These are phyloP conservation scores for Pristionchus pacificus DNA, from an alignment of 1,140 invertebrate species.

Conservation along the genomic window DNA sequence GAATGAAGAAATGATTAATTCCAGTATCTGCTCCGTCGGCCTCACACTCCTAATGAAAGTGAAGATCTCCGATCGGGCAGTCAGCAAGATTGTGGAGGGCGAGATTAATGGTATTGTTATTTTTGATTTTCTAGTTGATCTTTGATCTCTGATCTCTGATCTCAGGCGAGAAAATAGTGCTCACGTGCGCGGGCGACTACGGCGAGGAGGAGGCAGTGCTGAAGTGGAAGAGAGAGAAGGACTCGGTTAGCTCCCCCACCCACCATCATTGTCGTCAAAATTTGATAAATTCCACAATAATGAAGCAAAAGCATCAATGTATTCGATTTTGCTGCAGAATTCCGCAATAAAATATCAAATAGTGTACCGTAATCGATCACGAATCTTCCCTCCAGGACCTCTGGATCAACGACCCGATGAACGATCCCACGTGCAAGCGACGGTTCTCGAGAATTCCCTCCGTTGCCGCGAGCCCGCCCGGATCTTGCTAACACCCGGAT, in stretches of 20 bases:
- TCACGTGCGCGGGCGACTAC: slow-evolving; percentile 62
- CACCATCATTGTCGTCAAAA: not conserved
- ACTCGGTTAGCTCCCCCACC: slow-evolving; percentile 53
- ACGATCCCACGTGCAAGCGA: not conserved
- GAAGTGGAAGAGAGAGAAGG: slow-evolving; percentile 60
- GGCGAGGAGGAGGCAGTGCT: slow-evolving; percentile 63
- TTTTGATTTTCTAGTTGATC: slow-evolving; percentile 5
- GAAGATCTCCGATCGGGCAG: slow-evolving; percentile 62
- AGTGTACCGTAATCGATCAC: not conserved
- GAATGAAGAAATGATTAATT: slow-evolving; percentile 38
- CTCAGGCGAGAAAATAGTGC: slow-evolving; percentile 57
- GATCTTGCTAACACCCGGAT: not conserved
- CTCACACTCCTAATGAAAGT: slow-evolving; percentile 54
- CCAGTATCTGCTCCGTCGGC: slow-evolving; percentile 13
- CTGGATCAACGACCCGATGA: slow-evolving; percentile 64
- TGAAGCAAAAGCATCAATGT: too few species aligned
- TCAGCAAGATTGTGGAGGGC: slow-evolving; percentile 59
- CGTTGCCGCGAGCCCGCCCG: too few species aligned
- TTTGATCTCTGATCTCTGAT: slow-evolving; percentile 40
- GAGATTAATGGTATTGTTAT: slow-evolving; percentile 11
- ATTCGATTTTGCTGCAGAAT: too few species aligned
- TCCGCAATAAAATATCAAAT: not conserved
- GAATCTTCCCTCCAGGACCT: slow-evolving; percentile 57
- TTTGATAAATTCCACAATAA: slow-evolving; percentile 12
- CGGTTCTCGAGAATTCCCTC: not conserved